Base-by-base conservation (phyloP, 2,888 invertebrate genomes). In the Athripsodes cinereus region DNA sequence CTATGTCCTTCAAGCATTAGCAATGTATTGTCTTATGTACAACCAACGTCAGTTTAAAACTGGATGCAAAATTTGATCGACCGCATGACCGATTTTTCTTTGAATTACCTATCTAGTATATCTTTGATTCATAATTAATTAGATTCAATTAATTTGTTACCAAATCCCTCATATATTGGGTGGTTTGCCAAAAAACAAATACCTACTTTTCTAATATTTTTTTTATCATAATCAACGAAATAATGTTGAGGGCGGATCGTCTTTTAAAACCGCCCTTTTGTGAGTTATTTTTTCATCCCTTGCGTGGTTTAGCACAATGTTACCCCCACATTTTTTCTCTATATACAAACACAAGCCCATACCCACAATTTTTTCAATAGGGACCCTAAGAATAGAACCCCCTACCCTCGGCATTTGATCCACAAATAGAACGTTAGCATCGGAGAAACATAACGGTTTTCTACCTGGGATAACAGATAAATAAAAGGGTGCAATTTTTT, bases 291-390 rank as follows among this genome's bases (percentile, higher is more conserved):
- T 40, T 40, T 40, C 40, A 40, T n/a, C 40, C 13, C 40, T n/a
- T 16, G 60, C 58, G 57, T 47, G 59, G 59, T 57, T 62, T 57
- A 26, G 56, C 57, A 53, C 49, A 56, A 55, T 49, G 35, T 19
- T 40, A 40, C 40, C 40, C 40, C 40, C 40, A 40, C 40, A 40
- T 60, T 57, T 60, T 62, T 59, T 62, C 55, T 56, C 50, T 57
- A 59, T 59, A 21, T 55, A 59, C 50, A 46, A n/a, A n/a, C 26
- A 31, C 18, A 44, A 35, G 50, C 21, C 55, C 52, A 48, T 58
- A 56, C 62, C 62, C 56, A 40, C n/a, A 22, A 26, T 59, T 59
- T 58, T 58, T 58, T 44, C 48, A 48, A 6, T 48, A 21, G 8
- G 48, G 48, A 22, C 31, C 52, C 46, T 21, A 46, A 50, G 58